These are phyloP conservation scores for Choloepus hoffmanni DNA, from an alignment of 2,113 vertebrate species.

Conservation along the genomic window DNA sequence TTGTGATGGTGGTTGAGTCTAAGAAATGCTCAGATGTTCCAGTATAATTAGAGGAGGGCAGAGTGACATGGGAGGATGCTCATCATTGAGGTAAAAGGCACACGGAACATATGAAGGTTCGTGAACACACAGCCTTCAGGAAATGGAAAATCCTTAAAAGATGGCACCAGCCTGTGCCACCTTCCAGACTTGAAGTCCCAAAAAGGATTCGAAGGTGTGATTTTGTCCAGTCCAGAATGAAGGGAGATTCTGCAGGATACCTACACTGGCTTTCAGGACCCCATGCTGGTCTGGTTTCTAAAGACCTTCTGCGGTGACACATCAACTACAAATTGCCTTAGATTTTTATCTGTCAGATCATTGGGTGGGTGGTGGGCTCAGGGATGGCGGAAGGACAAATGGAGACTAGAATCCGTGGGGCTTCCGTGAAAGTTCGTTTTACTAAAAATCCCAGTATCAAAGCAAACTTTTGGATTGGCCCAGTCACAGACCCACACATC, in stretches of 20 bases:
- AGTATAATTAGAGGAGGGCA: background rate
- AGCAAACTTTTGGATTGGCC: background rate
- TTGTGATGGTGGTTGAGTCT: background rate
- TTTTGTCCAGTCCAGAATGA: background rate
- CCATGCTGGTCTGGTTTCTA: background rate
- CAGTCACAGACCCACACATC: background rate
- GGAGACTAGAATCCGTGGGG: background rate
- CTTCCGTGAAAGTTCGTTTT: background rate
- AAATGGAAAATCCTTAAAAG: background rate
- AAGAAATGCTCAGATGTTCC: background rate
- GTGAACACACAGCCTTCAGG: background rate
- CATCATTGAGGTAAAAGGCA: background rate
- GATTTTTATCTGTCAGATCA: background rate
- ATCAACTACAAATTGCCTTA: background rate
- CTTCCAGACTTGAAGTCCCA: background rate
- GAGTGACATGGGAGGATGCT: background rate
- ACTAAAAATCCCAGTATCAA: background rate
- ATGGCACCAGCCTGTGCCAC: background rate
- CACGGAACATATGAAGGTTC: background rate
- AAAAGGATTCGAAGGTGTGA: background rate
- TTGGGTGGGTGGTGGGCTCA: background rate
- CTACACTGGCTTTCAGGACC: background rate
- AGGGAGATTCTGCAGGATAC: accelerated
- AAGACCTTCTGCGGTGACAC: background rate
- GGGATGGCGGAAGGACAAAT: background rate